Percentiles rank a stretch among this genome's conserved stretches.
Conservation (phyloP, 2,888 invertebrate genomes). For the Thera britannica region DNA sequence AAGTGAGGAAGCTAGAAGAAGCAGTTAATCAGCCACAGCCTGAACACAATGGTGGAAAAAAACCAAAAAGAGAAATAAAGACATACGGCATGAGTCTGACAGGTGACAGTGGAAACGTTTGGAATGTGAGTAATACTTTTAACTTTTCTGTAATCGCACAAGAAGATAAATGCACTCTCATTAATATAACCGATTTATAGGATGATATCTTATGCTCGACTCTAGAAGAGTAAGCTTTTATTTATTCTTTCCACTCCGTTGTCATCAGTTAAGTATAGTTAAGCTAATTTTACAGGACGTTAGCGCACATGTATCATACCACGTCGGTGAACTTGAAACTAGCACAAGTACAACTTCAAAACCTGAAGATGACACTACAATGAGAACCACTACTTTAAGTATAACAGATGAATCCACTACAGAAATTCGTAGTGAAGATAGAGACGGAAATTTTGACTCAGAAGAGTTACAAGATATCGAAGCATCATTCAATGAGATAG, state of each 20-base stretch:
- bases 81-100: conserved; percentile 32
- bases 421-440: neutral
- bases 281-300: conserved; percentile 17
- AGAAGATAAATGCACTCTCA: too few relatives aligned
- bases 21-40: conserved; percentile 1
- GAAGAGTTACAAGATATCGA: conserved; percentile 19
- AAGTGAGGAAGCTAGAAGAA: neutral
- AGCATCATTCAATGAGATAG: conserved; percentile 24
- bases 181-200: too few relatives aligned
- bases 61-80: conserved; percentile 10
- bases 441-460: conserved; percentile 1
- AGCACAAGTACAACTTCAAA: conserved; percentile 9
- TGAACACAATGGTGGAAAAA: neutral
- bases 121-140: conserved; percentile 28
- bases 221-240: too few relatives aligned
- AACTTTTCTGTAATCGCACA: too few relatives aligned
- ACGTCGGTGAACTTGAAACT: conserved; percentile 24
- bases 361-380: conserved; percentile 16
- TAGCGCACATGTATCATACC: conserved; percentile 17
- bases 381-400: neutral
- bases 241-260: too few relatives aligned
- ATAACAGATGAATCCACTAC: neutral
- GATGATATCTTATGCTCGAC: too few relatives aligned
- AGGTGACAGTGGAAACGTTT: conserved; percentile 27
- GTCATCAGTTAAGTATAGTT: neutral